Base-by-base conservation (phyloP, 2,113 vertebrate species). In the Gallinago media region DNA sequence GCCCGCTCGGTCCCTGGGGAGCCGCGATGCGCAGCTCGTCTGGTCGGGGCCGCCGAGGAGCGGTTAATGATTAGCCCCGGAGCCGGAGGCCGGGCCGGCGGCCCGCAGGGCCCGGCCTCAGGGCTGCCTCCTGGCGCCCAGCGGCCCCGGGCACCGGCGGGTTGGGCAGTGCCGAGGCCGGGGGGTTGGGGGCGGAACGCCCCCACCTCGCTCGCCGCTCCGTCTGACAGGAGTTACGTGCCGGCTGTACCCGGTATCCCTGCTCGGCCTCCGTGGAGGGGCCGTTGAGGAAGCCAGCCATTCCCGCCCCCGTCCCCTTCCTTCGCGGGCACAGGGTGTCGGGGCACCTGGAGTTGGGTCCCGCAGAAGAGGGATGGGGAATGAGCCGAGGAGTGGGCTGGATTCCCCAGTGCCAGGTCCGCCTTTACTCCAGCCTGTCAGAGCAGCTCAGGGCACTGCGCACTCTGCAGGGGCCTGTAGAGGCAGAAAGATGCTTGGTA, bases 41-140 rank as follows among this genome's bases (percentile, higher is more conserved):
- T 19, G 44, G 46, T n/a, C 23, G 55, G 47, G 3, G 55, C 40
- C 13, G 36, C 44, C 65, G 34, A 10, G 47, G 46, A 23, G 22
- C 29, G 29, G 89, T 89, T 96, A 87, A 94, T 92, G 52, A 96
- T 94, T 87, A 90, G 3, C 81, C 72, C 38, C 32, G 54, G 36
- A 47, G 55, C 46, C 20, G 38, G 46, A 46, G 29, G 47, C 36
- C 46, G 73, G 76, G 31, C 20, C 25, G 46, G 54, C 29, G 20
- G 58, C 23, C 66, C 4, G 15, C 49, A 8, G 12, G 20, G 44
- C 44, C 11, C 46, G 73, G 66, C 4, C 85, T 49, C 94, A 46
- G 32, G 49, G 18, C 80, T 65, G 81, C 85, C 71, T 54, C 88
- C 81, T 32, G 75, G 62, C 16, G 86, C 61, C 56, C 52, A 6